phyloP scores from a whole-genome alignment of 1,140 invertebrate species.

The Coboldia fuscipes region DNA sequence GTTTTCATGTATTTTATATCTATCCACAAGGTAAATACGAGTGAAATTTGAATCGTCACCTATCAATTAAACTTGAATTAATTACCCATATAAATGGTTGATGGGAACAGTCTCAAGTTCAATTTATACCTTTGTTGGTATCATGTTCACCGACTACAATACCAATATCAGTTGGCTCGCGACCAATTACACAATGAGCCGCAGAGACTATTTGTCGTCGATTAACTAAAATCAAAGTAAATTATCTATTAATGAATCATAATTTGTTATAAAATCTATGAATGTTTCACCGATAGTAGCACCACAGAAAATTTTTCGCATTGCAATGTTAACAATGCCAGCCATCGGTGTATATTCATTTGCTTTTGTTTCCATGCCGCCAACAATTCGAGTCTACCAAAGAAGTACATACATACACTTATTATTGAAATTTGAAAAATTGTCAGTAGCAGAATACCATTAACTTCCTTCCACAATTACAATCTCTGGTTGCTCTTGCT shows the following conservation, averaged over 20 bases:
- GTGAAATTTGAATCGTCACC: too few relatives aligned
- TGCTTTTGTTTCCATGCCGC: slow-evolving; percentile 8
- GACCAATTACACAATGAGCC: background rate
- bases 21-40: too few relatives aligned
- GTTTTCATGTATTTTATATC: too few relatives aligned
- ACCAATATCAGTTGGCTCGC: background rate
- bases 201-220: background rate
- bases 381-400: slow-evolving; percentile 9
- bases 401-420: background rate
- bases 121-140: too few relatives aligned
- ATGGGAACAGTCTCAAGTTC: too few relatives aligned
- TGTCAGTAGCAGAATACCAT: too few relatives aligned
- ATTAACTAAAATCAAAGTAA: too few relatives aligned
- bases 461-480: too few relatives aligned
- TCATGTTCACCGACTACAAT: slow-evolving; percentile 1
- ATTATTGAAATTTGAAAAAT: background rate
- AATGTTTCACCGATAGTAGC: slow-evolving; percentile 1
- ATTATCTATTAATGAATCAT: too few relatives aligned
- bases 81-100: too few relatives aligned
- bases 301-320: background rate
- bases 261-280: too few relatives aligned
- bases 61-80: too few relatives aligned
- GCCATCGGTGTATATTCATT: slow-evolving; percentile 16
- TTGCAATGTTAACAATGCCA: slow-evolving; percentile 7
- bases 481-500: background rate